These are phyloP conservation scores for Sceloporus tristichus DNA, from an alignment of 2,113 vertebrate genomes.

Conservation along the genomic window DNA sequence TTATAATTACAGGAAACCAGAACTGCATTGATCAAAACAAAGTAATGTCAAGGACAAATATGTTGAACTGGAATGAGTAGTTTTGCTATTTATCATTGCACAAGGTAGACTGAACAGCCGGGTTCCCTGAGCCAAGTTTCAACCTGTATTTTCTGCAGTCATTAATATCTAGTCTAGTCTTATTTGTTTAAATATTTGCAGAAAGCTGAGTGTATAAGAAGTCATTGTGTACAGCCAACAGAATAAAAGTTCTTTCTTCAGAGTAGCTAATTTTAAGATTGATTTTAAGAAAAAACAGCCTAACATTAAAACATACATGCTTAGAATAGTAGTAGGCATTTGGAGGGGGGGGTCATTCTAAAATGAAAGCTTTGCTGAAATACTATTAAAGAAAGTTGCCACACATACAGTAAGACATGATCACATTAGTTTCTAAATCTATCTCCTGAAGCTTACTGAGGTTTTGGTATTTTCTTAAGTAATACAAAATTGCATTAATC, in stretches of 20 bases:
- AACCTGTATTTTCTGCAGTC: not conserved
- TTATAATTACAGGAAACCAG: constrained; percentile 23
- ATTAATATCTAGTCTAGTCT: constrained; percentile 12
- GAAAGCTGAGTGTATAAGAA: constrained; percentile 2
- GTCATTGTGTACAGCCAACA: not conserved
- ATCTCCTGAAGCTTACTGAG: not conserved
- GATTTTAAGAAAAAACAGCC: not conserved
- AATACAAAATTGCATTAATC: not conserved
- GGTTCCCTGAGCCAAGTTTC: constrained; percentile 17
- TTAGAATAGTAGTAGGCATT: not conserved
- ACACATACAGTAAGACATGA: not conserved
- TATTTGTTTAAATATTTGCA: constrained; percentile 34
- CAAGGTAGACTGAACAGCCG: constrained; percentile 31
- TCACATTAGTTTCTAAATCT: not conserved
- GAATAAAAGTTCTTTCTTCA: not conserved
- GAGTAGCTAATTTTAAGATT: not conserved
- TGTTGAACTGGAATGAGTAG: constrained; percentile 26
- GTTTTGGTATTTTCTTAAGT: not conserved
- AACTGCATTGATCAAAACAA: constrained; percentile 18
- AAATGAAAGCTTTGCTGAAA: not conserved
- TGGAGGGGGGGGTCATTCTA: not conserved
- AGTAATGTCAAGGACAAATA: constrained; percentile 36
- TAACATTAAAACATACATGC: not conserved
- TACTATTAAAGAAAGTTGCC: not conserved
- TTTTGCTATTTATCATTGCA: constrained; percentile 34